A percentile compares a stretch with the other conserved stretches of the same genome.
phyloP scores from a whole-genome alignment of 2,113 vertebrate genomes.

The Natator depressus region DNA sequence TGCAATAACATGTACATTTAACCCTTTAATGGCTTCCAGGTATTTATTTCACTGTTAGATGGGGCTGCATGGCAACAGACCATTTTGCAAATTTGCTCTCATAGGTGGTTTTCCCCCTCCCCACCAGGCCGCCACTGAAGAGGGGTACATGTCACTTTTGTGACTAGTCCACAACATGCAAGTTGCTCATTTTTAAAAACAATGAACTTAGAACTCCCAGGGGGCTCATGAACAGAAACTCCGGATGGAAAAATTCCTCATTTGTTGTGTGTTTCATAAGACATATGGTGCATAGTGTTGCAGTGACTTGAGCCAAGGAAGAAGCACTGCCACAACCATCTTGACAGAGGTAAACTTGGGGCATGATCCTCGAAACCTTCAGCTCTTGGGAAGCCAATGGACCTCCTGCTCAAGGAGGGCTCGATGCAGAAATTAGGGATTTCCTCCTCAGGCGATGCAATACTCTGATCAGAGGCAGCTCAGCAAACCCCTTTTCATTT shows the following conservation, averaged over 20 bases:
- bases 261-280: neutral
- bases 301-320: neutral
- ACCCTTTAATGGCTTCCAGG: rapidly evolving
- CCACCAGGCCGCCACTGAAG: neutral
- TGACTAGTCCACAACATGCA: neutral
- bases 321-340: neutral
- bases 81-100: neutral
- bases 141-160: neutral
- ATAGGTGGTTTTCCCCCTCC: neutral
- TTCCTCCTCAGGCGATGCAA: neutral
- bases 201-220: neutral
- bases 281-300: neutral
- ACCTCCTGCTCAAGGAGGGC: neutral
- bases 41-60: neutral
- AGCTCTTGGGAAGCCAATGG: neutral
- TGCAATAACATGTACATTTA: neutral
- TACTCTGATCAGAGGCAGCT: neutral
- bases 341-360: neutral
- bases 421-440: neutral
- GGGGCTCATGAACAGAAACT: neutral
- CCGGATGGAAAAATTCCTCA: neutral
- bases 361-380: neutral
- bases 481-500: neutral
- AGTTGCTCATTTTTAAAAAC: neutral
- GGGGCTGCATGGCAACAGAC: neutral